Base-by-base conservation (phyloP, 92 coral and sea anemone genomes). In the Diadumene lineata region DNA sequence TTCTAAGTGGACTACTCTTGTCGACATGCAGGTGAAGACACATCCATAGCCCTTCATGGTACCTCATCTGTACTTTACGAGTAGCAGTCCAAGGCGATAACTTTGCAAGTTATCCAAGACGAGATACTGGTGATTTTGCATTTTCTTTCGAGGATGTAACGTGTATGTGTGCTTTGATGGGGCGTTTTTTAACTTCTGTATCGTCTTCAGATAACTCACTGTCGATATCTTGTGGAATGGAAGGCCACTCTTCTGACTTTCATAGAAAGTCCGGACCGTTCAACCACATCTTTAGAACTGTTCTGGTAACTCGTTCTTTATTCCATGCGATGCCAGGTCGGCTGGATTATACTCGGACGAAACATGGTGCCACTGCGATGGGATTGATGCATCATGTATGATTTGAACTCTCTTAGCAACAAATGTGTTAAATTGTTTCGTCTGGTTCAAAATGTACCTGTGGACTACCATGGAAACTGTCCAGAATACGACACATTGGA, bases 351-450 rank as follows among this genome's bases (percentile, higher is more conserved):
- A 43, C 56, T 76, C 43, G 1, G 81, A 43, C 29, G 81, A 73
- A 16, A 76, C 81, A 64, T 76, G 71, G 7, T 44, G 73, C 81
- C 73, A 76, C 32, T 76, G 81, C 27, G 7, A 1, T 22, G 81
- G 74, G n/a, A 73, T 25, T 2, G 81, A 64, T 9, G 73, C 81
- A n/a, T 79, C 84, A 18, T 70, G 84, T 19, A 79, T 79, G 6
- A 79, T 22, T 33, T 60, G 84, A 15, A 79, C 69, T 53, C 83
- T 72, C 56, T 79, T 79, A 32, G 83, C 83, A 6, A 76, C 79
- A 73, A 76, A 76, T 18, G 81, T 73, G 7, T 73, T 46, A 55
- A 73, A 73, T 18, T 70, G 66, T 63, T 73, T 73, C 9, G 79
- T 23, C 24, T 19, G 31, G 29, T 73, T 73, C 34, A 46, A 24